A percentile compares a stretch with the other conserved stretches of the same genome.
Conservation (phyloP, 2,113 vertebrate genomes). For the Sander vitreus region DNA sequence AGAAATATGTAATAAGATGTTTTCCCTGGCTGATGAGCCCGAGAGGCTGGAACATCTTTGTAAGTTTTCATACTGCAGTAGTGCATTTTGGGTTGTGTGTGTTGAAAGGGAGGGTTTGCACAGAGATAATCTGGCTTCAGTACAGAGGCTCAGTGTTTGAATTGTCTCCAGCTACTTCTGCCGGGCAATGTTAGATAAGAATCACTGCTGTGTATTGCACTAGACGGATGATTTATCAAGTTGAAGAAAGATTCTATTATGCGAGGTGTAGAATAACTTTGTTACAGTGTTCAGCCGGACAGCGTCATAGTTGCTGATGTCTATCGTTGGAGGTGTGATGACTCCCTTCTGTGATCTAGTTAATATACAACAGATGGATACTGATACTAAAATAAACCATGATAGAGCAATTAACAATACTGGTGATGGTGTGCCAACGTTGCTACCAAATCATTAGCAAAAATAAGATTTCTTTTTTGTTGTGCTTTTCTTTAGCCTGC, state of each 20-base stretch:
- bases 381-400: slow-evolving; percentile 8
- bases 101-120: not conserved
- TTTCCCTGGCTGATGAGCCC: slow-evolving; percentile 35
- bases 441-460: slow-evolving; percentile 25
- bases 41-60: slow-evolving; percentile 29
- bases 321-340: slow-evolving; percentile 9
- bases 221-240: slow-evolving; percentile 60
- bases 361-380: slow-evolving; percentile 20
- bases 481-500: slow-evolving; percentile 70
- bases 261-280: slow-evolving; percentile 52
- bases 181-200: slow-evolving; percentile 64
- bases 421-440: not conserved
- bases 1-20: slow-evolving; percentile 46
- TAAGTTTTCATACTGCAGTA: slow-evolving; percentile 46
- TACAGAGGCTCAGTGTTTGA: slow-evolving; percentile 59
- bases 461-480: slow-evolving; percentile 34
- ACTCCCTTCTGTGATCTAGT: slow-evolving; percentile 20
- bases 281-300: slow-evolving; percentile 43
- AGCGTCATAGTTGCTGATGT: slow-evolving; percentile 17
- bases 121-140: slow-evolving; percentile 58
- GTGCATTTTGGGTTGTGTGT: slow-evolving; percentile 37
- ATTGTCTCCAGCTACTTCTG: slow-evolving; percentile 69
- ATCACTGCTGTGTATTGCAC: slow-evolving; percentile 51
- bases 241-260: slow-evolving; percentile 49
- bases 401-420: not conserved